Evolutionary conservation across 1,140 invertebrate species (phyloP).

Genomic region (Acromyrmex charruanus): DNA sequence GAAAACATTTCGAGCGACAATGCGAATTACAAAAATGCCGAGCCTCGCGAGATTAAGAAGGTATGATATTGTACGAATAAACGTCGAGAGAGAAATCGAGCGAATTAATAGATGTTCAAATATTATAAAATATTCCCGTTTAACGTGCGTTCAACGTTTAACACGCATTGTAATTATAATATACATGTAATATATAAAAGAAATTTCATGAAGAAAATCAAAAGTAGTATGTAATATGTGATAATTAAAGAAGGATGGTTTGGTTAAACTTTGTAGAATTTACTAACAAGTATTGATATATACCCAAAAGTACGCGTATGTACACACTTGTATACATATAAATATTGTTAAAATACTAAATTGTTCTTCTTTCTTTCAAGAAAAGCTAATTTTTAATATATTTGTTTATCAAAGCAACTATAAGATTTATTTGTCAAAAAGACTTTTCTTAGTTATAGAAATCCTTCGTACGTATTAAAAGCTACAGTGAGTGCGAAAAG

Average conservation of each 20-base stretch:
- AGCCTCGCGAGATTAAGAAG: conserved; percentile 29
- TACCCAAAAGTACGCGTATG: not conserved
- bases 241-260: not conserved
- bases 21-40: conserved; percentile 8
- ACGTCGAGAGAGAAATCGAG: not conserved
- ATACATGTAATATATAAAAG: conserved; percentile 1
- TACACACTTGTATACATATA: not conserved
- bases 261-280: conserved; percentile 14
- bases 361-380: not conserved
- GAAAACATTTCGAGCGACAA: conserved; percentile 16
- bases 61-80: conserved; percentile 22
- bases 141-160: conserved; percentile 40
- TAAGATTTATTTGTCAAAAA: not conserved
- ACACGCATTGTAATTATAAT: conserved; percentile 23
- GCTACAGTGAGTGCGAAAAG: not conserved
- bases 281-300: not conserved
- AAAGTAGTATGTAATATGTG: conserved; percentile 36
- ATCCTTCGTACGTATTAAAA: not conserved
- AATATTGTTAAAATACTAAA: not conserved
- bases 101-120: conserved; percentile 30
- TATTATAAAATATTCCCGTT: conserved; percentile 20
- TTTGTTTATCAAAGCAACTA: not conserved
- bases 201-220: conserved; percentile 42
- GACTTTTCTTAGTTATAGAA: not conserved
- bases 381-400: not conserved